phyloP scores from a whole-genome alignment of 2,888 invertebrate species.

The Agapetus fuscipes region DNA sequence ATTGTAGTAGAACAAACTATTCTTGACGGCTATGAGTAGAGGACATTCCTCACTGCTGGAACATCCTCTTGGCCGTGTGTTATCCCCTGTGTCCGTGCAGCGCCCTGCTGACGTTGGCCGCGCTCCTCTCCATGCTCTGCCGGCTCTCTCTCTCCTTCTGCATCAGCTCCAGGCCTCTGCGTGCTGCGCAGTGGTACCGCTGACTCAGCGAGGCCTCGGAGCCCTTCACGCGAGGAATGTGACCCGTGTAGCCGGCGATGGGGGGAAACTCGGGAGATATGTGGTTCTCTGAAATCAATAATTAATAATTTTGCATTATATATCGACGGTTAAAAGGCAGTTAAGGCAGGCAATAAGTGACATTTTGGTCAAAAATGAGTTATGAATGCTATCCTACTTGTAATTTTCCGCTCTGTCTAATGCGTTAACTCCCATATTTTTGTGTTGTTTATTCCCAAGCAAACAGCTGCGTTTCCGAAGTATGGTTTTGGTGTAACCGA shows the following conservation, averaged over 20 bases:
- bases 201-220: constrained; percentile 59
- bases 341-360: too few species aligned
- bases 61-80: constrained; percentile 47
- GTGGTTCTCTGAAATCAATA: constrained; percentile 40
- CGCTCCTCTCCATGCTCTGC: constrained; percentile 35
- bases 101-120: constrained; percentile 34
- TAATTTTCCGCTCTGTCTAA: too few species aligned
- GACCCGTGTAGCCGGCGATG: constrained; percentile 64
- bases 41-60: too few species aligned
- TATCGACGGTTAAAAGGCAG: too few species aligned
- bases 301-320: constrained; percentile 8
- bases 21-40: too few species aligned
- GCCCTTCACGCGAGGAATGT: constrained; percentile 58
- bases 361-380: too few species aligned
- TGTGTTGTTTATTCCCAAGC: too few species aligned
- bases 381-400: too few species aligned
- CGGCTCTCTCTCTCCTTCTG: constrained; percentile 46
- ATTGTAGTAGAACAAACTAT: too few species aligned
- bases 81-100: constrained; percentile 43
- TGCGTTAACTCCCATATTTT: too few species aligned
- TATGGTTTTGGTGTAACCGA: too few species aligned
- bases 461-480: too few species aligned
- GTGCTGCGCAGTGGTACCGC: constrained; percentile 57
- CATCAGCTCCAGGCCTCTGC: constrained; percentile 50
- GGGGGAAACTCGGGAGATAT: constrained; percentile 59